A percentile compares a stretch with the other conserved stretches of the same genome.
These are phyloP conservation scores for Psittacula derbiana DNA, from an alignment of 2,797 vertebrate species.

Conservation along the genomic window DNA sequence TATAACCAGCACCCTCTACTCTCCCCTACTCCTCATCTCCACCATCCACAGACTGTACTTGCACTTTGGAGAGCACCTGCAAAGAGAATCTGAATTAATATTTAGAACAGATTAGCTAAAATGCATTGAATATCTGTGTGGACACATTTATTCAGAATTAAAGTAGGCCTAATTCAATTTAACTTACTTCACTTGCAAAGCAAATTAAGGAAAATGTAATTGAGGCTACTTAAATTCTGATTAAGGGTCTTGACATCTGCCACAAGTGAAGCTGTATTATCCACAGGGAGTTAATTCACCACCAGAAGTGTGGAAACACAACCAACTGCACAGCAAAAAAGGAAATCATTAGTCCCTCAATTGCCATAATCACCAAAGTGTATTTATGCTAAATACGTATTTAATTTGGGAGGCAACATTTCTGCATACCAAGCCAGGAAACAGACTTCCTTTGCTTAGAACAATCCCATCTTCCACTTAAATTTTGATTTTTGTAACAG, in stretches of 20 bases:
- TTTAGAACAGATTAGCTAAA: conserved; percentile 3
- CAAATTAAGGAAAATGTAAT: conserved; percentile 54
- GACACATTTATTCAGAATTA: conserved; percentile 29
- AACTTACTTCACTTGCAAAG: conserved; percentile 48
- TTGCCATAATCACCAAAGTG: conserved; percentile 16
- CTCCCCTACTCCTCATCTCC: background rate
- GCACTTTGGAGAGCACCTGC: background rate
- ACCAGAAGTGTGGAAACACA: conserved; percentile 40
- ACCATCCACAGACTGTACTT: background rate
- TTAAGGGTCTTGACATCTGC: conserved; percentile 65
- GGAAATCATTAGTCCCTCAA: conserved; percentile 19
- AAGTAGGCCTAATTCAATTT: conserved; percentile 50
- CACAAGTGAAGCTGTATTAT: conserved; percentile 23
- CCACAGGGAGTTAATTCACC: conserved; percentile 64
- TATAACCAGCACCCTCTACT: background rate
- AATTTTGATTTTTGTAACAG: background rate
- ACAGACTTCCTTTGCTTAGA: background rate
- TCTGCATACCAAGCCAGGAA: background rate
- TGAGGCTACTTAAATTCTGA: conserved; percentile 65
- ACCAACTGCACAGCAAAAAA: conserved; percentile 43
- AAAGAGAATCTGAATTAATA: conserved; percentile 1
- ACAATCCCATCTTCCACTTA: background rate
- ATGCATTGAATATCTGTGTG: conserved; percentile 21
- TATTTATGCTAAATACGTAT: background rate
- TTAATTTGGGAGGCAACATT: conserved; percentile 24